These are phyloP conservation scores for Idaea aversata DNA, from an alignment of 2,888 invertebrate species.

Conservation along the genomic window DNA sequence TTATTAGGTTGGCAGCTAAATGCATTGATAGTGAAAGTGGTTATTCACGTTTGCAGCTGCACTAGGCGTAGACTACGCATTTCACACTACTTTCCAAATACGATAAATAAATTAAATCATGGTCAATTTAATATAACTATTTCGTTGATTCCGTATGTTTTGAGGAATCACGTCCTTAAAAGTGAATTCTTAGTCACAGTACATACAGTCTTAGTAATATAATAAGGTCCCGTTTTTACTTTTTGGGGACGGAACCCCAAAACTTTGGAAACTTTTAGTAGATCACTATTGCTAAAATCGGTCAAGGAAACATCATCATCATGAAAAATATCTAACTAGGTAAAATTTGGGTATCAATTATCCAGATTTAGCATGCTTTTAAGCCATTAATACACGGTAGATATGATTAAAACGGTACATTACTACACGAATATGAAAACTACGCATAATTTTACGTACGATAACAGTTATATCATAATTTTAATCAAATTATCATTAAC, in stretches of 20 bases:
- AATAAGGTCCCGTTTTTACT: too few species aligned
- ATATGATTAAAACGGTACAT: not conserved
- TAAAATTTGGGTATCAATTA: not conserved
- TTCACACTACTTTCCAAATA: constrained; percentile 60
- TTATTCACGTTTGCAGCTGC: constrained; percentile 46
- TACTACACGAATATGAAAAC: not conserved
- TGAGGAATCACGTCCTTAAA: too few species aligned
- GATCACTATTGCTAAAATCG: too few species aligned
- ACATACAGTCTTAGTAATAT: too few species aligned
- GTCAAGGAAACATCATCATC: too few species aligned
- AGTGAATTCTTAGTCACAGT: too few species aligned
- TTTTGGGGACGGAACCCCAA: too few species aligned
- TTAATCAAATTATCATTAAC: not conserved
- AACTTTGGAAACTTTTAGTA: too few species aligned
- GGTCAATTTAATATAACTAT: not conserved
- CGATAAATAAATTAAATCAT: constrained; percentile 10
- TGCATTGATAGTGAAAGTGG: constrained; percentile 61
- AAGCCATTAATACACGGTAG: not conserved
- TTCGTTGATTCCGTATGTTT: too few species aligned
- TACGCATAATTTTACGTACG: not conserved
- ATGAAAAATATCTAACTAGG: not conserved
- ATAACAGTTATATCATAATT: not conserved
- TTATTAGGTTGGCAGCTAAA: constrained; percentile 21
- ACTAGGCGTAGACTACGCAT: constrained; percentile 39
- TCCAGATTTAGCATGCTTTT: not conserved